Base-by-base conservation (phyloP, 2,113 vertebrate species). In the Oreochromis spilurus region DNA sequence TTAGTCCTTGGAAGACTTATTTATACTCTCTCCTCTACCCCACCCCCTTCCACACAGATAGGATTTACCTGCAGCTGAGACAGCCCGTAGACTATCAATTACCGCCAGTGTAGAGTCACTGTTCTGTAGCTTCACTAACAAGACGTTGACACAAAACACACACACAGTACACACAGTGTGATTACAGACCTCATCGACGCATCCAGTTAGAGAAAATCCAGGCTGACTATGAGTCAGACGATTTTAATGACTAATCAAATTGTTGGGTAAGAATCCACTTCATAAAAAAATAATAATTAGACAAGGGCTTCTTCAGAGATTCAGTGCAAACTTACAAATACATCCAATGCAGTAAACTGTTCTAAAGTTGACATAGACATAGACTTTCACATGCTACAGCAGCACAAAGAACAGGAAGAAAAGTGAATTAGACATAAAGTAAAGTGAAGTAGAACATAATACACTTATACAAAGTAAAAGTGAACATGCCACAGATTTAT, bases 1-100 rank as follows among this genome's bases (percentile, higher is more conserved):
- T 87, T 38, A 90, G 83, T 90, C 90, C 92, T 91, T 88, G 88
- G 84, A 91, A 92, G 92, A 93, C 90, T 92, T 94, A 89, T 92
- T 93, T 90, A 93, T 93, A 83, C 92, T 81, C 80, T 70, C 86
- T 72, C 58, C 70, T 62, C 58, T 75, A 52, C 60, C 81, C 82
- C 62, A 55, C 40, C 81, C 55, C 78, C 87, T 84, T 54, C 82
- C 90, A 86, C 89, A 79, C 52, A 89, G 93, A 94, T 87, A 86
- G 48, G 93, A 94, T 96, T 94, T 95, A 97, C 96, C 96, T 97
- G 96, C 94, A 95, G 92, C 92, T 90, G 72, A 95, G 92, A 96
- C 93, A 91, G 87, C 92, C 95, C 95, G 95, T 95, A 97, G 93
- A 93, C 94, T 96, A 96, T 96, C 96, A 94, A 95, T 96, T 96